Percentiles rank a stretch among this genome's conserved stretches.
Evolutionary conservation across 30 jellyfish, hydroid and myxozoan genomes (phyloP).

Genomic region (Cassiopea xamachana): DNA sequence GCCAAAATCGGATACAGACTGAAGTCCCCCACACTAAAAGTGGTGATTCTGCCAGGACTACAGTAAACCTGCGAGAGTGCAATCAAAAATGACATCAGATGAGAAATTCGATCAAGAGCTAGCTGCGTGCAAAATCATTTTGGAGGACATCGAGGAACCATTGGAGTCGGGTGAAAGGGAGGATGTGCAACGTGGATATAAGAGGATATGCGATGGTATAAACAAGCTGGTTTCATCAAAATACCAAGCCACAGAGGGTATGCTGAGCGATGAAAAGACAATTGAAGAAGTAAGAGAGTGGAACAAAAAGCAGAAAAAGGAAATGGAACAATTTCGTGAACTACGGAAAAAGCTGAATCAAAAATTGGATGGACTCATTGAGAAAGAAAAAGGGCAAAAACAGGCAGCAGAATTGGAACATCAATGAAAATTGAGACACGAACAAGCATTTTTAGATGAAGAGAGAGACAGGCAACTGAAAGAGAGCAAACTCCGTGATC

Average conservation of each 20-base stretch:
- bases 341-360: not conserved
- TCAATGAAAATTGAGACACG: slow-evolving; percentile 8
- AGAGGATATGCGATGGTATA: slow-evolving; percentile 5
- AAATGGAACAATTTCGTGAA: not conserved
- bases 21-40: slow-evolving; percentile 53
- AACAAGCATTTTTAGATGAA: slow-evolving; percentile 21
- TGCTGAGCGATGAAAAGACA: slow-evolving; percentile 34
- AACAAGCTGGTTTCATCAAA: slow-evolving; percentile 18
- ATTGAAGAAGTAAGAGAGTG: not conserved
- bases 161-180: slow-evolving; percentile 36
- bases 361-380: not conserved
- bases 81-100: not conserved
- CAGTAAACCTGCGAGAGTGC: not conserved
- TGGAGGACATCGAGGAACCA: not conserved
- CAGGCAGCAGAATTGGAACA: not conserved
- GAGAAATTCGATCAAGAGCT: not conserved
- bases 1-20: not conserved
- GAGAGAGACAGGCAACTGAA: slow-evolving; percentile 8
- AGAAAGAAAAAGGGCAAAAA: not conserved
- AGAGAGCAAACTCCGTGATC: slow-evolving; percentile 10
- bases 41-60: slow-evolving; percentile 56
- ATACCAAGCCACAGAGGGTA: slow-evolving; percentile 23
- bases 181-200: slow-evolving; percentile 17
- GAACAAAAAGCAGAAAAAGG: not conserved
- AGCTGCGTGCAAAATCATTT: not conserved